Evolutionary conservation across 2,113 vertebrate species (phyloP).

Genomic region (Willisornis vidua): DNA sequence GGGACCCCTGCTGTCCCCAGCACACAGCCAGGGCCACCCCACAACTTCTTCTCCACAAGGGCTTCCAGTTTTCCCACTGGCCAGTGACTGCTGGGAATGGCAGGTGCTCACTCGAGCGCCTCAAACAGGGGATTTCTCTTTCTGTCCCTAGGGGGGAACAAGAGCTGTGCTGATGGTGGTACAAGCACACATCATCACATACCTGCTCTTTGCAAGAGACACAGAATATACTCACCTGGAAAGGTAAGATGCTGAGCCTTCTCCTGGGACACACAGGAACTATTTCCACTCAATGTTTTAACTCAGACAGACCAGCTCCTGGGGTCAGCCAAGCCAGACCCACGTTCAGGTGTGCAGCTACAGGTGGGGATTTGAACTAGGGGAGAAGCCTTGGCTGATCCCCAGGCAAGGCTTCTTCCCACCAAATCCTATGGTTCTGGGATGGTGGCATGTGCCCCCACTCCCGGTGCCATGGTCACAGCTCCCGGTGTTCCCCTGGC

Average conservation of each 20-base stretch:
- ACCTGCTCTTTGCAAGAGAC: constrained; percentile 78
- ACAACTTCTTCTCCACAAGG: no score
- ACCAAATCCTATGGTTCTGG: fast-evolving
- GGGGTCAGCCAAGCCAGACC: neutral
- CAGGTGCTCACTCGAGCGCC: fast-evolving
- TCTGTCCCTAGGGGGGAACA: constrained; percentile 74
- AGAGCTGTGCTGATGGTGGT: constrained; percentile 82
- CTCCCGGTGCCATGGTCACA: fast-evolving
- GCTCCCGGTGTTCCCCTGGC: neutral
- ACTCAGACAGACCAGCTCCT: neutral
- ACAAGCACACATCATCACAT: constrained; percentile 81
- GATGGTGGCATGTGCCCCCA: fast-evolving
- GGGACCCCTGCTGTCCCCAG: neutral
- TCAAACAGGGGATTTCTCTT: neutral
- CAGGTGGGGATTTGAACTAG: neutral
- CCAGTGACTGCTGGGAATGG: fast-evolving
- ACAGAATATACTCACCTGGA: constrained; percentile 45
- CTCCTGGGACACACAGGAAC: fast-evolving
- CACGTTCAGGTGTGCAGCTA: neutral
- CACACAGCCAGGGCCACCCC: neutral
- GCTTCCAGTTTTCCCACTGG: neutral
- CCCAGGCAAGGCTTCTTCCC: neutral
- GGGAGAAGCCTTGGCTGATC: neutral
- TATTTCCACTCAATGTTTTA: neutral
- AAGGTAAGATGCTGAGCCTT: constrained; percentile 68